Evolutionary conservation across 2,113 vertebrate genomes (phyloP).

Genomic region (Bambusicola thoracicus): DNA sequence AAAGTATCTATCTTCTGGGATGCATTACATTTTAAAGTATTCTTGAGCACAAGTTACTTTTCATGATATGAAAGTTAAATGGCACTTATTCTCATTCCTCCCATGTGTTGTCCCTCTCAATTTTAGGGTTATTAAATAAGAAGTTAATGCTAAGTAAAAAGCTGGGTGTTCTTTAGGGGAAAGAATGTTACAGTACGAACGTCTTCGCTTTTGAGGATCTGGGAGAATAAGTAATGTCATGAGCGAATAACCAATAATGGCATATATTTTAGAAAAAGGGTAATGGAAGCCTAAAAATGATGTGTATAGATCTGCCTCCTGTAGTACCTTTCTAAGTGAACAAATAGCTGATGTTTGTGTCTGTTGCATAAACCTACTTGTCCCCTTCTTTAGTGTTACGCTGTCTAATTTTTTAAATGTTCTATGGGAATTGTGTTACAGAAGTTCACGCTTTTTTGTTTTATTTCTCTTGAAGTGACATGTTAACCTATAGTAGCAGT

Average conservation of each 20-base stretch:
- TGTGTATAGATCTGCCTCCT: neutral
- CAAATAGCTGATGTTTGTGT: neutral
- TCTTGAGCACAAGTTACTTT: neutral
- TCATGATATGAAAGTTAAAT: neutral
- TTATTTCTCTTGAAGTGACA: neutral
- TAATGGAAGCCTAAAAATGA: neutral
- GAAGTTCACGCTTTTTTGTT: neutral
- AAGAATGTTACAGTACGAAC: neutral
- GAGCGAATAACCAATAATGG: neutral
- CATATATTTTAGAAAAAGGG: neutral
- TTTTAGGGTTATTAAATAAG: neutral
- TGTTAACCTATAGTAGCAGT: neutral
- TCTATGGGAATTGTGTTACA: neutral
- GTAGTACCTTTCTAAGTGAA: neutral
- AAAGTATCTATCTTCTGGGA: neutral
- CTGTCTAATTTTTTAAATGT: neutral
- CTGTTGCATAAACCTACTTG: neutral
- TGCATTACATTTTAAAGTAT: neutral
- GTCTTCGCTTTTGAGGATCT: neutral
- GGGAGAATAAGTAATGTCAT: neutral
- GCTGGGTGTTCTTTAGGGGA: neutral
- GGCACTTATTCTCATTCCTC: neutral
- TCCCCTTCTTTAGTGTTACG: neutral
- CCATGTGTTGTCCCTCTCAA: neutral
- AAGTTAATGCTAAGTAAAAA: neutral